Percentiles rank a stretch among this genome's conserved stretches.
Evolutionary conservation across 2,888 invertebrate genomes (phyloP).

Genomic region (Aquatica leii): DNA sequence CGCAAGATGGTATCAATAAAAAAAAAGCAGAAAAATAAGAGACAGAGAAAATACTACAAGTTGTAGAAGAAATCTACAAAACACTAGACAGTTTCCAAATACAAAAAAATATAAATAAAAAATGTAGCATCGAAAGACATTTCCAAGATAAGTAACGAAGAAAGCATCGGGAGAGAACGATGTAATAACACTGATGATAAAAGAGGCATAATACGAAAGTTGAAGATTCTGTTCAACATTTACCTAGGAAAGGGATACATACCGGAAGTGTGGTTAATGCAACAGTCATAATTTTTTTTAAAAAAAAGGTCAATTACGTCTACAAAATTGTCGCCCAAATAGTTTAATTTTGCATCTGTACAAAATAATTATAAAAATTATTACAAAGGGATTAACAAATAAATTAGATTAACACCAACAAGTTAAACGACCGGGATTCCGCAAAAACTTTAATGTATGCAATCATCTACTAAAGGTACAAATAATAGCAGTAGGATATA

Average conservation of each 20-base stretch:
- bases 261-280: background rate
- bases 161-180: background rate
- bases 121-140: constrained; percentile 3
- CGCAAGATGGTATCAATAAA: too few species aligned
- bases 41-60: background rate
- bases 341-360: background rate
- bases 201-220: constrained; percentile 1
- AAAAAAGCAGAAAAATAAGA: too few species aligned
- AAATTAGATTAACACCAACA: background rate
- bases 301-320: background rate
- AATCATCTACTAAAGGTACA: background rate
- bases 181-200: background rate
- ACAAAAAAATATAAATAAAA: background rate
- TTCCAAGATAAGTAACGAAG: background rate
- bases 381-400: background rate
- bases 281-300: background rate
- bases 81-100: background rate
- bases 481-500: background rate
- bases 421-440: background rate
- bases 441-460: background rate
- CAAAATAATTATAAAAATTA: background rate
- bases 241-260: background rate
- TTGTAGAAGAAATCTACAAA: background rate
- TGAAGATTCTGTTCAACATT: constrained; percentile 1
- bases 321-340: constrained; percentile 1